Base-by-base conservation (phyloP, 2,113 vertebrate genomes). In the Hiodon tergisus region DNA sequence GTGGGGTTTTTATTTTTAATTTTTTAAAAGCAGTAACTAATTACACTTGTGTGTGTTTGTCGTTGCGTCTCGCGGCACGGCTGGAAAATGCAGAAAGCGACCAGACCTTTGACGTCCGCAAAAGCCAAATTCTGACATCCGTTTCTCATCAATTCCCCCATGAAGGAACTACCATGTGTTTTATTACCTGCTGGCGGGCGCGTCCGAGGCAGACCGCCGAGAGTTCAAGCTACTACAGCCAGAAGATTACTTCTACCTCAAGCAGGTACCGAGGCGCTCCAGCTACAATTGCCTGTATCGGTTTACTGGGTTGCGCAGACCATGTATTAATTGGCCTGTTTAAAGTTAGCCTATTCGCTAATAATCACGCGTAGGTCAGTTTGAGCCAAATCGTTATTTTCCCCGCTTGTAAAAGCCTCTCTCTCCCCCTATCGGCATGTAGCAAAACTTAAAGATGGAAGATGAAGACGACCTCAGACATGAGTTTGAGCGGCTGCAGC, bases 171-270 rank as follows among this genome's bases (percentile, higher is more conserved):
- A 99, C 80, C 97, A 99, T 0, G 97, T 98, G 59, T 99, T 99
- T 88, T 99, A 98, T 87, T 99, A 98, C 82, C 91, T 99, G 88
- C 87, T 99, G 78, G 90, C 98, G 72, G 97, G 96, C 3, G 95
- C 94, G 72, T 95, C 80, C 0, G 91, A 93, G 69, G 95, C 94
- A 46, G 97, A 98, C 58, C 93, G 92, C 67, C 90, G 90, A 80
- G 95, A 96, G 86, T 99, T 96, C 86, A 95, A 94, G 84, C 90
- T 99, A 84, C 91, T 93, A 83, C 93, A 95, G 81, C 96, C 96
- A 59, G 93, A 96, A 94, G 94, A 98, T 77, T 99, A 96, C 89
- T 94, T 93, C 94, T 99, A 99, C 95, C 97, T 99, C 94, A 98
- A 96, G 83, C 96, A 99, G 96, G 97, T 98, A 85, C 68, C 5